phyloP scores from a whole-genome alignment of 2,797 vertebrate genomes.

The Hypotaenidia okinawae region DNA sequence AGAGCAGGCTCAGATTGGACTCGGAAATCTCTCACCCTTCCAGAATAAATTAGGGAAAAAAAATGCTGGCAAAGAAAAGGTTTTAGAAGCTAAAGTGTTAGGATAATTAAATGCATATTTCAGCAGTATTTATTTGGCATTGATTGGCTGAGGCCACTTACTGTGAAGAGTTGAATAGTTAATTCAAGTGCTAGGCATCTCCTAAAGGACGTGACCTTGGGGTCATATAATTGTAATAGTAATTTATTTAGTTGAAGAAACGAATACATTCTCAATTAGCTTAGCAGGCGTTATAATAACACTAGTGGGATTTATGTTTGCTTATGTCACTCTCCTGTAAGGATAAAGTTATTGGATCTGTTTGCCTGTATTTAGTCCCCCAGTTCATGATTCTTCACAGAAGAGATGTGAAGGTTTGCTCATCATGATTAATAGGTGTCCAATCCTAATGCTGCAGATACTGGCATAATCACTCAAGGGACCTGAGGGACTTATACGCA shows the following conservation, averaged over 20 bases:
- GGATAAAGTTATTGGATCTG: slow-evolving; percentile 60
- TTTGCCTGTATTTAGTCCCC: slow-evolving; percentile 52
- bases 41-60: slow-evolving; percentile 68
- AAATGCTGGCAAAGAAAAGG: slow-evolving; percentile 23
- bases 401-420: slow-evolving; percentile 55
- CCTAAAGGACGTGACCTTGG: slow-evolving; percentile 74
- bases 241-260: slow-evolving; percentile 79
- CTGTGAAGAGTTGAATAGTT: slow-evolving; percentile 69
- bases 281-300: slow-evolving; percentile 73
- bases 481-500: background rate
- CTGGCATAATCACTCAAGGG: slow-evolving; percentile 24
- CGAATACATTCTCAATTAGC: slow-evolving; percentile 75
- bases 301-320: slow-evolving; percentile 74
- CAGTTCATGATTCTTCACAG: slow-evolving; percentile 41
- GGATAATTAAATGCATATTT: slow-evolving; percentile 79
- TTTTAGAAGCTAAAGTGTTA: slow-evolving; percentile 55
- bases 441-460: slow-evolving; percentile 20
- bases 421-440: slow-evolving; percentile 54
- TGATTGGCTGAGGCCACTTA: slow-evolving; percentile 73
- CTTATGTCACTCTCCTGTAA: slow-evolving; percentile 62
- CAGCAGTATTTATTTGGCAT: slow-evolving; percentile 77
- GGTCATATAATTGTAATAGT: slow-evolving; percentile 74
- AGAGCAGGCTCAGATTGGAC: slow-evolving; percentile 12
- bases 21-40: slow-evolving; percentile 45
- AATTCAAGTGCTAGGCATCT: slow-evolving; percentile 71